phyloP scores from a whole-genome alignment of 2,888 invertebrate genomes.

The Euplexia lucipara region DNA sequence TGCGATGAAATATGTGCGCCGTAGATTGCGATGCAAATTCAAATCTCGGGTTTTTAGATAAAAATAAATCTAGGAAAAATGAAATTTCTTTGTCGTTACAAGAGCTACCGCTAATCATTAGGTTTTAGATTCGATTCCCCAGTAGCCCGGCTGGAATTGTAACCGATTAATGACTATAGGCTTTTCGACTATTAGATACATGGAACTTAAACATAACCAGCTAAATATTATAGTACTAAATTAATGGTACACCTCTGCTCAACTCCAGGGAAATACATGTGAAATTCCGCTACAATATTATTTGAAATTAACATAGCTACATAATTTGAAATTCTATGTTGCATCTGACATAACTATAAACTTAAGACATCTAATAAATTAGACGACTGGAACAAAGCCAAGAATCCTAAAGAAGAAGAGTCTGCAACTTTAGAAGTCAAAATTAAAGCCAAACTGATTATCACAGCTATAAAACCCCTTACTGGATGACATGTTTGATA shows the following conservation, averaged over 20 bases:
- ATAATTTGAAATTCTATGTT: not conserved
- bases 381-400: not conserved
- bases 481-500: constrained; percentile 17
- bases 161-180: no score
- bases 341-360: not conserved
- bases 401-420: constrained; percentile 6
- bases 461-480: constrained; percentile 6
- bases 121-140: no score
- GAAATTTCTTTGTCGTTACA: not conserved
- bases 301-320: not conserved
- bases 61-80: constrained; percentile 8
- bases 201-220: no score
- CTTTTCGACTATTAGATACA: no score
- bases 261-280: no score
- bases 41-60: constrained; percentile 19
- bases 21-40: constrained; percentile 40
- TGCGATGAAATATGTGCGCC: constrained; percentile 48
- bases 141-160: no score
- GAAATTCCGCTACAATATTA: not conserved
- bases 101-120: no score
- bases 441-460: constrained; percentile 12
- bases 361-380: no score
- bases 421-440: not conserved
- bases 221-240: no score
- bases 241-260: no score